phyloP scores from a whole-genome alignment of 2,797 vertebrate species.

The Phataginus tetradactyla region DNA sequence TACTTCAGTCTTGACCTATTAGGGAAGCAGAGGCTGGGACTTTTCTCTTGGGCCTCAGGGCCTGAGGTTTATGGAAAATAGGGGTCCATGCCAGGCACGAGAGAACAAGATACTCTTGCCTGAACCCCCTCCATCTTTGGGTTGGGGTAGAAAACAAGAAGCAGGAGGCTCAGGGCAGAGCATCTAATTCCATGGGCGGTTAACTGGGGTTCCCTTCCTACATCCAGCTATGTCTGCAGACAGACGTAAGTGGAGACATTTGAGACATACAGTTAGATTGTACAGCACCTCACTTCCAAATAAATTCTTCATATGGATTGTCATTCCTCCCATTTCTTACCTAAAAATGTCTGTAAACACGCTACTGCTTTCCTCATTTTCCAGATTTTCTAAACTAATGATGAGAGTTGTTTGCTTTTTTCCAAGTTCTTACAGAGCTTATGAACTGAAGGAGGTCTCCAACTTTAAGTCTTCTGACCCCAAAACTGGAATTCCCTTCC shows the following conservation, averaged over 20 bases:
- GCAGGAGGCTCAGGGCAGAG: neutral
- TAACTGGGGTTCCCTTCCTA: neutral
- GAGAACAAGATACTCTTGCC: neutral
- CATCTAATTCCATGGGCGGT: neutral
- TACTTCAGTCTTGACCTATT: neutral
- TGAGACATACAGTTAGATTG: neutral
- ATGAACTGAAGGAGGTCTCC: neutral
- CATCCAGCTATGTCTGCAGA: neutral
- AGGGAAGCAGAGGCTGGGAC: neutral
- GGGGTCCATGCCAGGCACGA: neutral
- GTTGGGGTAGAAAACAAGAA: neutral
- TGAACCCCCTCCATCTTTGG: neutral
- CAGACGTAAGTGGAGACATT: neutral
- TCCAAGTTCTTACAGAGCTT: neutral
- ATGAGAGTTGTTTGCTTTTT: neutral
- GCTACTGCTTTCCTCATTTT: neutral
- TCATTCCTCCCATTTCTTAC: neutral
- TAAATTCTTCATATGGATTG: neutral
- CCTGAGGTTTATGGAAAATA: neutral
- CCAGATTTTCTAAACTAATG: neutral
- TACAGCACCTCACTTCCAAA: neutral
- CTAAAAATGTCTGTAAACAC: neutral
- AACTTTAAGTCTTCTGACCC: neutral
- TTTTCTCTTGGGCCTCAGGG: neutral
- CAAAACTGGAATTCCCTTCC: neutral